Base-by-base conservation (phyloP, 1,140 invertebrate species). In the Trialeurodes vaporariorum region DNA sequence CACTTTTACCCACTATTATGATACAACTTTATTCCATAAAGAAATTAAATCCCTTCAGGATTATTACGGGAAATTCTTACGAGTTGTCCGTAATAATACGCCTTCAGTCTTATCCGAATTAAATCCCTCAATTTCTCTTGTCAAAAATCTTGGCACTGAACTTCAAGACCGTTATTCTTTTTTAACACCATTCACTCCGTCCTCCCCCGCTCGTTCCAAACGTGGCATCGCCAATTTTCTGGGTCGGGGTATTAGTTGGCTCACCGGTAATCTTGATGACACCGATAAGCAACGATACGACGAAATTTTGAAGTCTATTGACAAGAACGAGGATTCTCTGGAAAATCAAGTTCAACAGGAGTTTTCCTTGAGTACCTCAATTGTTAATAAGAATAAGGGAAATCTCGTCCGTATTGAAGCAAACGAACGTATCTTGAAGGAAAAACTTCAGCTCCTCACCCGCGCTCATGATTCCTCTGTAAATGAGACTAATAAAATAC, bases 1-100 rank as follows among this genome's bases (percentile, higher is more conserved):
- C 34, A 65, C 64, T 11, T n/a, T 65, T 13, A 21, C 49, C 2
- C 64, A 65, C 22, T 65, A 40, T n/a, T 65, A 65, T 25, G 27
- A 34, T 12, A 12, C 49, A 12, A 24, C 27, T 21, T 27, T 27
- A 1, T n/a, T 65, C 13, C 1, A 12, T 2, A 25, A 34, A 34
- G 27, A 65, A 11, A 2, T 65, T 58, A 65, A 65, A n/a, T 27
- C 12, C 23, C 24, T 65, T 11, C 17, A 5, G 5, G 17, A 49
- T 49, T 9, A 49, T 49, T 17, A 49, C 34, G 5, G 5, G 17
- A 5, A 17, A 17, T 9, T 9, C 5, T 9, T 9, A 9, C 34
- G 5, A 9, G 5, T 49, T 9, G 17, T 17, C 5, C 5, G 17
- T 17, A 49, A 49, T 17, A 9, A 5, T 9, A 49, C 5, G 17